Percentiles rank a stretch among this genome's conserved stretches.
Evolutionary conservation across 92 coral and sea anemone genomes (phyloP).

Genomic region (Porites divaricata): DNA sequence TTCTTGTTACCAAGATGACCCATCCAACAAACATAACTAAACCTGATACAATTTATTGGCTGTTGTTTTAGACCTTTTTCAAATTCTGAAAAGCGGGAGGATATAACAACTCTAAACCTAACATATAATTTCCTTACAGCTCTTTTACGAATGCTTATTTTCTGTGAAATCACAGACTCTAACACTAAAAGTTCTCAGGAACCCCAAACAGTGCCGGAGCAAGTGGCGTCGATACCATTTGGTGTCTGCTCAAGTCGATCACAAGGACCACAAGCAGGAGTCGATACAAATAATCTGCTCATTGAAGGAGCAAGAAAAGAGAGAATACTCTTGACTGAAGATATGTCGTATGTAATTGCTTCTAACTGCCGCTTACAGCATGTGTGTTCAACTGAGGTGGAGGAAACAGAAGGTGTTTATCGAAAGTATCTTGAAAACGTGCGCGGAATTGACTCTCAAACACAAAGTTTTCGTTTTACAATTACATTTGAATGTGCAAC

Average conservation of each 20-base stretch:
- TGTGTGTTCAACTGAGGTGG: not conserved
- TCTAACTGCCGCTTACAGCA: not conserved
- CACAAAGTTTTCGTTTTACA: no score
- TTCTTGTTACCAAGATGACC: no score
- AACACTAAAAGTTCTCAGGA: not conserved
- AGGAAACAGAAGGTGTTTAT: not conserved
- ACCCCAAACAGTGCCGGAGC: not conserved
- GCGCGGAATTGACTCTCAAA: no score
- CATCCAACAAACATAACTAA: no score
- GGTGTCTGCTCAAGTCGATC: not conserved
- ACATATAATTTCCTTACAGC: not conserved
- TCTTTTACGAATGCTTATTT: not conserved
- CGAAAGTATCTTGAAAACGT: not conserved
- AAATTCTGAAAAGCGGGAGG: no score
- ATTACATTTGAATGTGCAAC: no score
- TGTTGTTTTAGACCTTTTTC: no score
- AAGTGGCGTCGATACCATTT: not conserved
- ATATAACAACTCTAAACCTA: not conserved
- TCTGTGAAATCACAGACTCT: not conserved
- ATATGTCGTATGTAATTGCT: not conserved
- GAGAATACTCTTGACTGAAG: not conserved
- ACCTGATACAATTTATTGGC: no score
- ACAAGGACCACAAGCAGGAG: not conserved
- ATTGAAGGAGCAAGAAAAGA: not conserved
- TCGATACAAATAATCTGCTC: not conserved